Conservation (phyloP, 2,797 vertebrate genomes). For the Etheostoma nigrum region DNA sequence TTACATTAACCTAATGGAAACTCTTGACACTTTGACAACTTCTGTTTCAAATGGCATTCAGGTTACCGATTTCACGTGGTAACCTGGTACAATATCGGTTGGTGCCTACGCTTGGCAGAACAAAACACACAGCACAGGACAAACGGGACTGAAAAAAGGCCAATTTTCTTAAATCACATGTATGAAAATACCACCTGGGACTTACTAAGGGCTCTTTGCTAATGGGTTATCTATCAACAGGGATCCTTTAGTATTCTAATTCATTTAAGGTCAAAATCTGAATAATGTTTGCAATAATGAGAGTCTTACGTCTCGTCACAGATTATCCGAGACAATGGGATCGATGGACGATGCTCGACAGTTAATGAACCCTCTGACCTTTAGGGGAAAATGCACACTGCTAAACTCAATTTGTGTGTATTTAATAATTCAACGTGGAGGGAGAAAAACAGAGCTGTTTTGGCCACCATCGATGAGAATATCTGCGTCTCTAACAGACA, state of each 20-base stretch:
- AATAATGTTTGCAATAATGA: slow-evolving; percentile 82
- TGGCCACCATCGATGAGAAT: slow-evolving; percentile 74
- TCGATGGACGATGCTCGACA: slow-evolving; percentile 77
- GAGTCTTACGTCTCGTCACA: slow-evolving; percentile 52
- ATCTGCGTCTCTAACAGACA: slow-evolving; percentile 80
- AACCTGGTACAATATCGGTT: neutral
- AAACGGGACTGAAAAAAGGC: slow-evolving; percentile 1
- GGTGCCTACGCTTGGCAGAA: neutral
- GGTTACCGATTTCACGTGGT: slow-evolving; percentile 25
- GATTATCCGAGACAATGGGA: slow-evolving; percentile 75
- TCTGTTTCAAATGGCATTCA: slow-evolving; percentile 34
- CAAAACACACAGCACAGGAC: slow-evolving; percentile 10
- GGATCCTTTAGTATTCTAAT: slow-evolving; percentile 20
- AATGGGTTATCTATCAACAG: slow-evolving; percentile 52
- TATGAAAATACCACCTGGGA: slow-evolving; percentile 34
- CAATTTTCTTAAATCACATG: slow-evolving; percentile 30
- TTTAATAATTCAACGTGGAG: slow-evolving; percentile 88
- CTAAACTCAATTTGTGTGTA: slow-evolving; percentile 83
- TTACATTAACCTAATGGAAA: slow-evolving; percentile 76
- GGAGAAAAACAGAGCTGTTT: slow-evolving; percentile 75
- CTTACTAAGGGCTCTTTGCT: slow-evolving; percentile 27
- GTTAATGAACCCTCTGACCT: slow-evolving; percentile 86
- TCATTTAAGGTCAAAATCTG: slow-evolving; percentile 76
- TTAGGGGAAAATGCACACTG: slow-evolving; percentile 79
- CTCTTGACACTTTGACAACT: slow-evolving; percentile 43